Evolutionary conservation across 2,888 invertebrate species (phyloP).

Genomic region (Copidosoma aretas): DNA sequence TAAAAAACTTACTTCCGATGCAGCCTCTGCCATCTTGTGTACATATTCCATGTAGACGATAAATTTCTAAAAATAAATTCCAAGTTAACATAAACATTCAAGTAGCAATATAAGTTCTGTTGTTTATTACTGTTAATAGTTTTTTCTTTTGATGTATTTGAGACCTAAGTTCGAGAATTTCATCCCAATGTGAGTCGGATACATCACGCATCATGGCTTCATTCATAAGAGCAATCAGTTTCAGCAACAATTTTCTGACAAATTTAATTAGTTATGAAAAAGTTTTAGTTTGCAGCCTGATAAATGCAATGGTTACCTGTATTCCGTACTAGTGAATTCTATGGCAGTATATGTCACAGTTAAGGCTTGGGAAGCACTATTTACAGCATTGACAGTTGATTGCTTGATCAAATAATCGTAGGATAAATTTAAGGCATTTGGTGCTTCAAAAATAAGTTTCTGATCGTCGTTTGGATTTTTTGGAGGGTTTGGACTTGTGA

Average conservation of each 20-base stretch:
- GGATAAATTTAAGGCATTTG: constrained; percentile 49
- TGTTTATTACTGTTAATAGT: constrained; percentile 48
- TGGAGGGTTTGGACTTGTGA: constrained; percentile 43
- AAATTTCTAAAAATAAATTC: constrained; percentile 48
- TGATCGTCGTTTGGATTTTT: constrained; percentile 44
- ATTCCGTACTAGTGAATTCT: constrained; percentile 54
- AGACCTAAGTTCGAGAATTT: constrained; percentile 51
- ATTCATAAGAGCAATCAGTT: constrained; percentile 52
- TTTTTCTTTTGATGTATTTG: constrained; percentile 54
- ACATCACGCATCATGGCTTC: constrained; percentile 51
- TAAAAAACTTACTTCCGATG: constrained; percentile 55
- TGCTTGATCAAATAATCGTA: constrained; percentile 57
- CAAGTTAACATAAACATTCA: not conserved
- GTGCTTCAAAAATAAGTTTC: constrained; percentile 49
- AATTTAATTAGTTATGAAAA: constrained; percentile 9
- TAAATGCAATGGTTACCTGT: constrained; percentile 49
- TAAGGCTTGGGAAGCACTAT: constrained; percentile 54
- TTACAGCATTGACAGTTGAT: constrained; percentile 54
- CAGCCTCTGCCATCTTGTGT: constrained; percentile 56
- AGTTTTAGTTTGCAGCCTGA: not conserved
- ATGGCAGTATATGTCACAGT: constrained; percentile 56
- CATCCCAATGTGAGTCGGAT: constrained; percentile 53
- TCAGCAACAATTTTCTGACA: constrained; percentile 49
- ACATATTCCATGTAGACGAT: constrained; percentile 55
- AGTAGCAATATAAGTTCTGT: not conserved